These are phyloP conservation scores for Hylaeus volcanicus DNA, from an alignment of 1,140 invertebrate genomes.

Conservation along the genomic window DNA sequence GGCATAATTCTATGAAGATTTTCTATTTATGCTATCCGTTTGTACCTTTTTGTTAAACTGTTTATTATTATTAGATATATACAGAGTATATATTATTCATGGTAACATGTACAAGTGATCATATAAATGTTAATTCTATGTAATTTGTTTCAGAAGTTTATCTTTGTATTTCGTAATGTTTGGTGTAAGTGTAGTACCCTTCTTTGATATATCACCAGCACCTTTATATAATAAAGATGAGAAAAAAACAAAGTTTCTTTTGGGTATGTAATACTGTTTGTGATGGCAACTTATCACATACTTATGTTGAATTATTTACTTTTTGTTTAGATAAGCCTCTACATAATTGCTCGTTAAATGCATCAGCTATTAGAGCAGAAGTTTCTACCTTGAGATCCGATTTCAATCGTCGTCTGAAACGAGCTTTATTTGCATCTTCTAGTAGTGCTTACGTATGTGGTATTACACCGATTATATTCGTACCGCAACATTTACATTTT, in stretches of 20 bases:
- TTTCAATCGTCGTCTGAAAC: slow-evolving; percentile 93
- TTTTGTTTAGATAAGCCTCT: slow-evolving; percentile 80
- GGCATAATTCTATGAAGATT: slow-evolving; percentile 87
- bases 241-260: slow-evolving; percentile 72
- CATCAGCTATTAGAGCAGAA: slow-evolving; percentile 89
- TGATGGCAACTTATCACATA: not conserved
- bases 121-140: slow-evolving; percentile 65
- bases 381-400: slow-evolving; percentile 91
- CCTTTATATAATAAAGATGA: slow-evolving; percentile 75
- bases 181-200: slow-evolving; percentile 86
- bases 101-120: slow-evolving; percentile 8
- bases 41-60: slow-evolving; percentile 81
- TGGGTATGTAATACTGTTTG: slow-evolving; percentile 63
- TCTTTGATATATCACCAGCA: slow-evolving; percentile 84
- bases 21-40: slow-evolving; percentile 94
- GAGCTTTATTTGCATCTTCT: slow-evolving; percentile 94
- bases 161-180: slow-evolving; percentile 93
- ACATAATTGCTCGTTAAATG: slow-evolving; percentile 87
- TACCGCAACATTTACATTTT: slow-evolving; percentile 90
- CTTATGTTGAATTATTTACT: slow-evolving; percentile 4
- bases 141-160: slow-evolving; percentile 82
- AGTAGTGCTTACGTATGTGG: slow-evolving; percentile 94
- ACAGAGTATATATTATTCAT: slow-evolving; percentile 1
- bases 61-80: not conserved
- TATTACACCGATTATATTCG: slow-evolving; percentile 90